Base-by-base conservation (phyloP, 2,113 vertebrate species). In the Toxostoma redivivum region DNA sequence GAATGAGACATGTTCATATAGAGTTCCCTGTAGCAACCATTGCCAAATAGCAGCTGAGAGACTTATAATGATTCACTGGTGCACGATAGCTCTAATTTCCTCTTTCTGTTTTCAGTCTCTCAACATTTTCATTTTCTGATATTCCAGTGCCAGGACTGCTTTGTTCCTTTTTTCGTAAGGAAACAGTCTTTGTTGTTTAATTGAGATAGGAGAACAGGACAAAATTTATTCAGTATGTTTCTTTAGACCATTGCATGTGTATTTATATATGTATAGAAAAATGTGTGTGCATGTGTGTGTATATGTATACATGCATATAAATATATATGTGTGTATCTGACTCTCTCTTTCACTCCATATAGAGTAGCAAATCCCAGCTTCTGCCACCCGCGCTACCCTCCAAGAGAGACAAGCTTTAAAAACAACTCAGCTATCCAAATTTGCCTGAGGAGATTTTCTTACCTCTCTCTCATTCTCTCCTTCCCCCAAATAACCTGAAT, bases 31-130 rank as follows among this genome's bases (percentile, higher is more conserved):
- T 64, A 89, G 92, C 76, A 95, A 78, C 31, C 74, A 76, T 69
- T 94, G 93, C 81, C 92, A 96, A 95, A 95, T 88, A 96, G 83
- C 81, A 84, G 81, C 92, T 94, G 93, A 96, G 78, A 97, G 78
- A 89, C 71, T 95, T 92, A 82, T 15, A 94, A 83, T 80, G 74
- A 96, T 92, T 95, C 95, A 96, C 47, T 93, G 88, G 71, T 96
- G 83, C 74, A 92, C 28, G 67, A 82, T 91, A 97, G 42, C 70
- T 94, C 90, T 92, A 88, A 97, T 92, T 97, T 95, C 72, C 56
- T 93, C 40, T 88, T 88, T 88, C 81, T 94, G 88, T 89, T 94
- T 85, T 83, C 86, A 93, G 78, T 79, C 70, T 95, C 73, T 88
- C 91, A 97, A 92, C 65, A 58, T 86, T 97, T 92, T 74, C 35